Evolutionary conservation across 2,113 vertebrate species (phyloP).

Genomic region (Hippocampus abdominalis): DNA sequence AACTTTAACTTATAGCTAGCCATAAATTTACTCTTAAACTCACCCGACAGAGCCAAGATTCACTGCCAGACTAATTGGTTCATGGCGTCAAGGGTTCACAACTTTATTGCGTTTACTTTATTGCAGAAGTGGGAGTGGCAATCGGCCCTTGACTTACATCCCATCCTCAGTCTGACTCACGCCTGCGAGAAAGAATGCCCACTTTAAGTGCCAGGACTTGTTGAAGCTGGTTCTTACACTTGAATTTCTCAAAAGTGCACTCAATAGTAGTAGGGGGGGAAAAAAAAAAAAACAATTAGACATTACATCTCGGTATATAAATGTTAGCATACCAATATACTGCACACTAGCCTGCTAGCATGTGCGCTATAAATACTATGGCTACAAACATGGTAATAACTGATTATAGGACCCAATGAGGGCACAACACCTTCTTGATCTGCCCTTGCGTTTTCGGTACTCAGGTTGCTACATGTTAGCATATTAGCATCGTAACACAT

Average conservation of each 20-base stretch:
- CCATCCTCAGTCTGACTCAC: constrained; percentile 34
- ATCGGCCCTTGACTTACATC: constrained; percentile 24
- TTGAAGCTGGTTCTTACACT: constrained; percentile 30
- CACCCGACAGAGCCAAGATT: constrained; percentile 17
- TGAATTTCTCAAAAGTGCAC: constrained; percentile 42
- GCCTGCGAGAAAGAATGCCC: constrained; percentile 10
- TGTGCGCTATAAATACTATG: too few relatives aligned
- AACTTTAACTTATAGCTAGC: neutral
- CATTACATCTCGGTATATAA: too few relatives aligned
- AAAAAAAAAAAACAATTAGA: constrained; percentile 5
- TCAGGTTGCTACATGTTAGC: too few relatives aligned
- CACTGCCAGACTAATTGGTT: constrained; percentile 30
- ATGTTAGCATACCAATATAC: too few relatives aligned
- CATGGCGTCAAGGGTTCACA: constrained; percentile 10
- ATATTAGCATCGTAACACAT: too few relatives aligned
- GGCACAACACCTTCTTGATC: too few relatives aligned
- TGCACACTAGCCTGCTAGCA: too few relatives aligned
- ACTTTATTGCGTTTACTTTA: constrained; percentile 27
- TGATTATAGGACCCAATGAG: constrained; percentile 2
- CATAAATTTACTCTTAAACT: constrained; percentile 16
- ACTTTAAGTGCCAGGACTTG: constrained; percentile 43
- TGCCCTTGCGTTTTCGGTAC: too few relatives aligned
- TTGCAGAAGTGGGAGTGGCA: constrained; percentile 30
- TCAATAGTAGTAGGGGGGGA: neutral
- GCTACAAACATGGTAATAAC: neutral